Evolutionary conservation across 2,888 invertebrate species (phyloP), one percentile per base, ranked within the genome.

Genomic region (Drosophila diplacantha): DNA sequence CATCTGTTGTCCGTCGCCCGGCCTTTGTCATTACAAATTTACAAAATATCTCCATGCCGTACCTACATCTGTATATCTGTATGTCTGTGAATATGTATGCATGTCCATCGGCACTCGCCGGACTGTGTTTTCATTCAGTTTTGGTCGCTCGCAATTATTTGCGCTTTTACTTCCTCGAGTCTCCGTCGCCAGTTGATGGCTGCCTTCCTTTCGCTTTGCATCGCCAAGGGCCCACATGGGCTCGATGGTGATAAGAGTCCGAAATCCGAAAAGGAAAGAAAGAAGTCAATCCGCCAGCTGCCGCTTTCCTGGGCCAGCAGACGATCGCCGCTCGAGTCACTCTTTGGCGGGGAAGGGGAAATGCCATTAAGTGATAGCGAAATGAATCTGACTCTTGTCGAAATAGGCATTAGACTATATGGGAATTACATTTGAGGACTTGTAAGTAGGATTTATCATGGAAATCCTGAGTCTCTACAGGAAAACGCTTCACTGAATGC

Each of bases 141-240:
- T 64, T 34, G 39, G 50, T 46, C 34, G 44, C 8, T 71, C 51
- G 69, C 64, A 69, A 73, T 75, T 73, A 75, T 75, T 75, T 72
- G 73, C 73, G 73, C 75, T 73, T 73, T 73, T 73, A 73, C 73
- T 73, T 73, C 75, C 73, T 69, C 70, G 54, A 39, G 18, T 39
- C 38, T 12, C 18, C 18, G 54, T 39, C 60, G 39, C 49, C 39
- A 32, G 57, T 50, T 72, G 67, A 66, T 68, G 69, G 57, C 61
- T 57, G 71, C 72, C 74, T 72, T 72, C 74, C 61, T 52, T 66
- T 64, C 41, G 44, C 12, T 26, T 43, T 6, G 52, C 56, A 31
- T 54, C 43, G 44, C 18, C 35, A 57, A 68, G 60, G 60, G 65
- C 60, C 65, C 22, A 37, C 44, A 41, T 31, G 22, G 24, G 24